Percentiles rank a stretch among this genome's conserved stretches.
These are phyloP conservation scores for Terebella lapidaria DNA, from an alignment of 2,888 invertebrate species.

Conservation along the genomic window DNA sequence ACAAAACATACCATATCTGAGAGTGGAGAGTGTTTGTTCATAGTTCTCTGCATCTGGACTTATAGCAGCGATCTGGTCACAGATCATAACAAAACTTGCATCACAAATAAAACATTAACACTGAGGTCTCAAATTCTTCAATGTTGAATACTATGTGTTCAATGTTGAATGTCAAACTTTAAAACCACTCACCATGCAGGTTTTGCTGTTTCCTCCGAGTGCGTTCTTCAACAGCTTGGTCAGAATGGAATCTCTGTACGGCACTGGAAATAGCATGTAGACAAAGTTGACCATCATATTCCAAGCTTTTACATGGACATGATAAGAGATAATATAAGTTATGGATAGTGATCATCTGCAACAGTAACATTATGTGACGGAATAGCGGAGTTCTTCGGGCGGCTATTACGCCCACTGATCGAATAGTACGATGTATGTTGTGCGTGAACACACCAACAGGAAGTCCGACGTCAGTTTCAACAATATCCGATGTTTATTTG, in stretches of 20 bases:
- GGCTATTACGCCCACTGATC: no score
- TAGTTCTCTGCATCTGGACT: conserved; percentile 32
- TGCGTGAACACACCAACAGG: no score
- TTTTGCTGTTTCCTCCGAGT: conserved; percentile 32
- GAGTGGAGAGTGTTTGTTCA: conserved; percentile 32
- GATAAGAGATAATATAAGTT: no score
- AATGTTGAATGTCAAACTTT: background rate
- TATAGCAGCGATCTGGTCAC: conserved; percentile 26
- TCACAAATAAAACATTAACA: background rate
- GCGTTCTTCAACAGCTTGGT: conserved; percentile 30
- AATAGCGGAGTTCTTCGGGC: no score
- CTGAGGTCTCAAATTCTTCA: background rate
- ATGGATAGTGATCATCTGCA: no score
- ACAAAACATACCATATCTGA: conserved; percentile 30
- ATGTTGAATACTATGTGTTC: background rate
- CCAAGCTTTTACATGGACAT: no score
- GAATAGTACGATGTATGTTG: no score
- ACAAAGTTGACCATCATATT: no score
- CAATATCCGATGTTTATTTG: no score
- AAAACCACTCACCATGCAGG: conserved; percentile 22
- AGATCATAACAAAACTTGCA: background rate
- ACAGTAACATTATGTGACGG: no score
- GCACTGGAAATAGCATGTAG: no score
- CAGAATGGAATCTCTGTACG: conserved; percentile 25
- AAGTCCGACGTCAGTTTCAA: no score